Conservation (phyloP, 92 coral and sea anemone genomes). For the Pocillopora meandrina region DNA sequence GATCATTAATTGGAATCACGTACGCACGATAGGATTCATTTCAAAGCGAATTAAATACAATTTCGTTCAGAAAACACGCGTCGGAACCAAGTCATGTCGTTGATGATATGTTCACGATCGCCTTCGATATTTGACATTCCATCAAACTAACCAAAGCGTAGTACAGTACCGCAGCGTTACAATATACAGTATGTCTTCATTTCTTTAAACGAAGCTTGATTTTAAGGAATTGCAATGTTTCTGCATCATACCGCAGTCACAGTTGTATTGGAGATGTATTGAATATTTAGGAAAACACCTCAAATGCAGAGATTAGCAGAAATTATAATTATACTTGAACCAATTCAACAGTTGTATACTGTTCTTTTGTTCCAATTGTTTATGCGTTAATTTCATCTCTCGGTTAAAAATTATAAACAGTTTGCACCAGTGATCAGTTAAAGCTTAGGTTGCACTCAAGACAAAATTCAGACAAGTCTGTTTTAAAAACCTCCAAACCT, state of each 20-base stretch:
- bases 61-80: neutral
- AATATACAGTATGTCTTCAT: slow-evolving; percentile 4
- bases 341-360: neutral
- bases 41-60: no score
- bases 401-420: neutral
- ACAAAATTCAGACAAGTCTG: no score
- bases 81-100: neutral
- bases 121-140: slow-evolving; percentile 1
- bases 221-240: no score
- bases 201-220: neutral
- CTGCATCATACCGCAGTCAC: no score
- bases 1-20: neutral
- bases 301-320: neutral
- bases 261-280: no score
- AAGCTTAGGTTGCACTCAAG: no score
- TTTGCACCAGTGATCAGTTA: neutral
- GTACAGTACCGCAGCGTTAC: neutral
- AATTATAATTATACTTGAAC: neutral
- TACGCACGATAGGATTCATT: neutral
- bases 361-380: neutral
- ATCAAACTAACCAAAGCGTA: neutral
- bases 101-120: neutral
- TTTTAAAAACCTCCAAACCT: no score
- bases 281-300: no score
- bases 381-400: neutral